These are phyloP conservation scores for Brienomyrus brachyistius DNA, from an alignment of 2,113 vertebrate species.

Conservation along the genomic window DNA sequence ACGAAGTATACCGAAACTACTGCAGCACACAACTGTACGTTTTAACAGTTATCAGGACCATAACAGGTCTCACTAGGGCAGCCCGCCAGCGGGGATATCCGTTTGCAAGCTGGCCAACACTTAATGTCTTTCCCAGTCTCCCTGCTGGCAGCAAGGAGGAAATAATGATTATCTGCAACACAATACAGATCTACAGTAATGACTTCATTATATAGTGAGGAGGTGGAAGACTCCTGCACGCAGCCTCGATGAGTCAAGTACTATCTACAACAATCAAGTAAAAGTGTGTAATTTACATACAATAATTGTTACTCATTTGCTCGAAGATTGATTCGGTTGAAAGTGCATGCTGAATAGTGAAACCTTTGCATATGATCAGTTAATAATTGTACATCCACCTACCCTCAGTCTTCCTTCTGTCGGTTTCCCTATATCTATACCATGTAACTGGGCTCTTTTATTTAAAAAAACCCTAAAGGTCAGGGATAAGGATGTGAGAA, in stretches of 20 bases:
- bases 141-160: constrained; percentile 42
- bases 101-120: constrained; percentile 31
- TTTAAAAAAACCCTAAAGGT: not conserved
- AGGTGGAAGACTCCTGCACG: not conserved
- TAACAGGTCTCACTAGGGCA: constrained; percentile 34
- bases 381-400: not conserved
- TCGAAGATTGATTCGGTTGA: not conserved
- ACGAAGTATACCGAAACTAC: not conserved
- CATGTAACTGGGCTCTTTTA: not conserved
- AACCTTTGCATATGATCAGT: not conserved
- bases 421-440: not conserved
- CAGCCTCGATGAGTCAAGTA: not conserved
- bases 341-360: not conserved
- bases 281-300: not conserved
- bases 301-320: not conserved
- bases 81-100: constrained; percentile 36
- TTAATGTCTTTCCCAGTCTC: constrained; percentile 45
- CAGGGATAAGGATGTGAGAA: not conserved
- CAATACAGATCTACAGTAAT: constrained; percentile 33
- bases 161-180: constrained; percentile 48
- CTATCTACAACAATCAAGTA: not conserved
- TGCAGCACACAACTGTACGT: not conserved
- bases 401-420: not conserved
- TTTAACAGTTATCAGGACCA: not conserved
- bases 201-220: constrained; percentile 16